Evolutionary conservation across 1,140 invertebrate species (phyloP), one percentile per base, ranked within the genome.

Genomic region (Eurosta solidaginis): DNA sequence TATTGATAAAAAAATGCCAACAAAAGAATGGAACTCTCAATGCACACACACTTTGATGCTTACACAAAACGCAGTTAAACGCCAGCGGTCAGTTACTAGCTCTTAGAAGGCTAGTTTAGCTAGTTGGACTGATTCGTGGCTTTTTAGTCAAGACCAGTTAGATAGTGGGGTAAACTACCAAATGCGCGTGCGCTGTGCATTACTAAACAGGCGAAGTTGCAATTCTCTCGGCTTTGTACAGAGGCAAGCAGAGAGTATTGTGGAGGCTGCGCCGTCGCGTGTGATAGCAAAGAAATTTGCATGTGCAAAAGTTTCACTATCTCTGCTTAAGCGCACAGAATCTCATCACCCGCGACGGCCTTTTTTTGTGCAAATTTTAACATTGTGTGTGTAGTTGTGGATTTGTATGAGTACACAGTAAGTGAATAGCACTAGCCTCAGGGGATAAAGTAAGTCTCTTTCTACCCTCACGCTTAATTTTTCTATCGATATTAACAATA

Each of bases 261-360:
- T 10, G 17, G 27, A 12, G 29, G 25, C n/a, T 10, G 10, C n/a
- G 52, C 3, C 3, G 5, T 10, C 12, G 52, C 27, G 7, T 17
- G 52, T 59, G 52, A 59, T 59, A 59, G 52, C 54, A 17, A n/a
- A 59, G 54, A 59, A 59, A 59, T 59, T 59, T 59, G 54, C 54
- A 59, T 59, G 54, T 59, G 54, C 54, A 59, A 59, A 59, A 33
- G 54, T 59, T 59, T 59, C 54, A 59, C 54, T 59, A 59, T 59
- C 54, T n/a, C 12, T 29, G 12, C 12, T 17, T 33, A 59, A 33
- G 54, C 54, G 54, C 27, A 7, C 52, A 17, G 29, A 10, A n/a
- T n/a, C 27, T 3, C 29, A 4, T 59, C 27, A 59, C 54, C 54
- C 29, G 54, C 54, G 54, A 59, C 54, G 14, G 29, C 54, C 29